Conservation (phyloP, 2,888 invertebrate genomes). For the Conus canariensis region DNA sequence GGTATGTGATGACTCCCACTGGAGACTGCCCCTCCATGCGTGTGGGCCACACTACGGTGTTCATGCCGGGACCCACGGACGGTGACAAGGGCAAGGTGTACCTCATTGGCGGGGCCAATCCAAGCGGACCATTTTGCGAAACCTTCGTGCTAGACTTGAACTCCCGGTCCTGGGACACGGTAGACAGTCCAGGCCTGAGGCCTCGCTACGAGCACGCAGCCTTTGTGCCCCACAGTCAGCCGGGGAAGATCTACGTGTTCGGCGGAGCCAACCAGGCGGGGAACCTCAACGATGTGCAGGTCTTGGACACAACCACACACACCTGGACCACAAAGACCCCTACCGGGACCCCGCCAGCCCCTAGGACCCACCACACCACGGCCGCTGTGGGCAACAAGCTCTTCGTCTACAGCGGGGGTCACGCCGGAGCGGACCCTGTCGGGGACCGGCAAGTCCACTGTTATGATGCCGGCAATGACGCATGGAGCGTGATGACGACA, state of each 20-base stretch:
- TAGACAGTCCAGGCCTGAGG: constrained; percentile 70
- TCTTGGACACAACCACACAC: constrained; percentile 66
- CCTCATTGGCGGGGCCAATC: constrained; percentile 78
- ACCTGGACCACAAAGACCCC: constrained; percentile 66
- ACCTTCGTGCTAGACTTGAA: constrained; percentile 74
- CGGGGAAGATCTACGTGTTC: constrained; percentile 74
- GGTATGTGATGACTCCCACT: constrained; percentile 76
- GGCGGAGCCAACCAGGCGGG: constrained; percentile 77
- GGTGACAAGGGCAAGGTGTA: constrained; percentile 71
- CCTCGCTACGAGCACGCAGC: constrained; percentile 77
- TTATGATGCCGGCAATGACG: constrained; percentile 64
- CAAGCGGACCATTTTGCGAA: constrained; percentile 76
- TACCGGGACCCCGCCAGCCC: constrained; percentile 65
- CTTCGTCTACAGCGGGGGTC: constrained; percentile 77
- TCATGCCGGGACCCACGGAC: constrained; percentile 62
- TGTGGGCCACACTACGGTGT: constrained; percentile 76
- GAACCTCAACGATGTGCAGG: constrained; percentile 76
- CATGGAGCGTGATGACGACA: constrained; percentile 71
- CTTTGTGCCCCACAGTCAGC: constrained; percentile 64
- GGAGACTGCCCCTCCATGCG: constrained; percentile 76
- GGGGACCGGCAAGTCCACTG: constrained; percentile 74
- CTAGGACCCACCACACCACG: constrained; percentile 74
- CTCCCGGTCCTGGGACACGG: constrained; percentile 74
- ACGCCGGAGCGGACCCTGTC: constrained; percentile 74
- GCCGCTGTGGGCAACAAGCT: constrained; percentile 69